phyloP scores from a whole-genome alignment of 2,113 vertebrate species.

The Sminthopsis crassicaudata region DNA sequence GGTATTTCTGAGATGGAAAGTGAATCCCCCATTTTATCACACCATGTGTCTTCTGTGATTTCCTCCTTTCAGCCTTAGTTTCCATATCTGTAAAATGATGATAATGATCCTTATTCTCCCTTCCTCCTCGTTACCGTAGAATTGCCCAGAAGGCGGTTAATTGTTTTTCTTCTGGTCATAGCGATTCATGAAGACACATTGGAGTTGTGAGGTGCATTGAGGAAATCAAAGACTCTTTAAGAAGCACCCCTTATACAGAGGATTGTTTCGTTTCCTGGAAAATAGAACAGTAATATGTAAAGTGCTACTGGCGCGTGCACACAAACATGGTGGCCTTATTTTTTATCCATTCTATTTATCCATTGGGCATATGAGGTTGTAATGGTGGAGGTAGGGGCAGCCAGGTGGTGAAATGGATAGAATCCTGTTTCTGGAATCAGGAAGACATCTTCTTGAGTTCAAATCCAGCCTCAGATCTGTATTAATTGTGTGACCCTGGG shows the following conservation, averaged over 20 bases:
- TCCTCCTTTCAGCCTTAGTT: neutral
- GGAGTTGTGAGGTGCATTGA: neutral
- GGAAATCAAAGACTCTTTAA: neutral
- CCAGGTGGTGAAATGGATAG: no score
- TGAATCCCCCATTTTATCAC: neutral
- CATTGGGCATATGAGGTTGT: neutral
- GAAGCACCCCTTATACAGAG: neutral
- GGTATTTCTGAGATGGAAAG: neutral
- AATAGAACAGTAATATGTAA: neutral
- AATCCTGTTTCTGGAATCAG: no score
- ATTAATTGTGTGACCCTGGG: no score
- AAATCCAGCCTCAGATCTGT: no score
- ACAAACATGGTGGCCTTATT: neutral
- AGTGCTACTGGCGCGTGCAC: neutral
- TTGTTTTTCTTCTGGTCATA: neutral
- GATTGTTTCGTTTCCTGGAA: neutral
- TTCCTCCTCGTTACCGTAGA: neutral
- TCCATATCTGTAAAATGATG: neutral
- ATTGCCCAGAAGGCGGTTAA: neutral
- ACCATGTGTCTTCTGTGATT: neutral
- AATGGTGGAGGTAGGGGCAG: neutral
- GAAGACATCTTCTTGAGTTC: no score
- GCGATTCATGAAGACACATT: neutral
- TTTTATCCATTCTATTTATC: no score
- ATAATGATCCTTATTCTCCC: neutral